phyloP scores from a whole-genome alignment of 1,140 invertebrate genomes.

The Temnothorax longispinosus region DNA sequence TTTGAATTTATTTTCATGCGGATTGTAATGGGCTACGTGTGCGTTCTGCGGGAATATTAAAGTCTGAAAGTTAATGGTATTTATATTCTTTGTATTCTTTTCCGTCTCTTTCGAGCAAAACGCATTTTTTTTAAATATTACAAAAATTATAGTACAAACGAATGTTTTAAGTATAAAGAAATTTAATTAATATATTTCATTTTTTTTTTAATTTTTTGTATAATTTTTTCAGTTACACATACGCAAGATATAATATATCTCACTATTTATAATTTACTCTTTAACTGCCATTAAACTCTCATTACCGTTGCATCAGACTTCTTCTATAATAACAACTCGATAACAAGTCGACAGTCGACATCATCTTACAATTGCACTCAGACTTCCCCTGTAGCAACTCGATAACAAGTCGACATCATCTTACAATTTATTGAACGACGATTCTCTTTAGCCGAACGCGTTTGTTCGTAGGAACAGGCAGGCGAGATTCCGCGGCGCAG shows the following conservation, averaged over 20 bases:
- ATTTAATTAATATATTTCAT: slow-evolving; percentile 1
- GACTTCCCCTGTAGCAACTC: too few relatives aligned
- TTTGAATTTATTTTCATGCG: slow-evolving; percentile 21
- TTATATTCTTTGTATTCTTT: background rate
- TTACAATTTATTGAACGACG: background rate
- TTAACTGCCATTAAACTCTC: background rate
- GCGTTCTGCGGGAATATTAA: background rate
- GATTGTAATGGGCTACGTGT: background rate
- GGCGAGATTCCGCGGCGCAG: slow-evolving; percentile 95
- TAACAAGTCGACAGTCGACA: background rate
- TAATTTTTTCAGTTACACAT: background rate
- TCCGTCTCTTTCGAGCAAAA: background rate
- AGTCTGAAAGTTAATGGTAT: slow-evolving; percentile 13
- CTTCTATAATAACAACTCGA: background rate
- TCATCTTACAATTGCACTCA: too few relatives aligned
- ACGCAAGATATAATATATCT: background rate
- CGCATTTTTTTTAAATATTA: background rate
- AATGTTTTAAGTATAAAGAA: background rate
- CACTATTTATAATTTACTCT: background rate
- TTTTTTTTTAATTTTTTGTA: background rate
- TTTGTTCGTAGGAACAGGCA: slow-evolving; percentile 86
- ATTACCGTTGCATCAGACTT: background rate
- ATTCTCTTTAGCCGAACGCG: background rate
- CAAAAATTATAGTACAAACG: background rate
- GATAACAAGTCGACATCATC: background rate